Evolutionary conservation across 1,140 invertebrate genomes (phyloP).

Genomic region (Drosophila setifemur): DNA sequence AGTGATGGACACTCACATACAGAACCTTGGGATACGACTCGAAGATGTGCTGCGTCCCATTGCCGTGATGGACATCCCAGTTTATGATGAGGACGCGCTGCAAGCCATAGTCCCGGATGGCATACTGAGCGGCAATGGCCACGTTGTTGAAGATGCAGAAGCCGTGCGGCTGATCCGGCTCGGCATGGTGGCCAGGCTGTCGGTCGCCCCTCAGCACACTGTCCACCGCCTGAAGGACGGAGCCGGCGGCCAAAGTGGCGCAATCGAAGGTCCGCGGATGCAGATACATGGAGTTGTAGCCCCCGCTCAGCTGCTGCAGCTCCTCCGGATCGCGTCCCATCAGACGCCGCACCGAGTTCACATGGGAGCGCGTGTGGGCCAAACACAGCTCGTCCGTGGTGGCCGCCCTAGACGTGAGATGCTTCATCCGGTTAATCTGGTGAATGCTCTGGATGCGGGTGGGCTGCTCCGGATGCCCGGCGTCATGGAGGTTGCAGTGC

Average conservation of each 20-base stretch:
- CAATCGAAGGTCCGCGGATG: conserved; percentile 88
- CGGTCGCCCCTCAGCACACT: conserved; percentile 87
- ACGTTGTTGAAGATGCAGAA: conserved; percentile 96
- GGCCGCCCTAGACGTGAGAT: conserved; percentile 83
- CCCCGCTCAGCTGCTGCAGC: conserved; percentile 72
- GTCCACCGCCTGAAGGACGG: conserved; percentile 91
- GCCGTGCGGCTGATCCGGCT: conserved; percentile 87
- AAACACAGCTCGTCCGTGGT: conserved; percentile 87
- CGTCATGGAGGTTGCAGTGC: conserved; percentile 86
- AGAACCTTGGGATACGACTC: conserved; percentile 89
- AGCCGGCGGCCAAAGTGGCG: conserved; percentile 88
- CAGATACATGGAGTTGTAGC: conserved; percentile 90
- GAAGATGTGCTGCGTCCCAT: conserved; percentile 93
- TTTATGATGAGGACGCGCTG: conserved; percentile 93
- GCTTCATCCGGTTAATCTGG: conserved; percentile 86
- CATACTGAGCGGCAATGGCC: conserved; percentile 90
- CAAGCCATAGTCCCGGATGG: conserved; percentile 85
- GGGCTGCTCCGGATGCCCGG: conserved; percentile 90
- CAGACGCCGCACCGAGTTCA: conserved; percentile 83
- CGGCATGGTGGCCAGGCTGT: conserved; percentile 94
- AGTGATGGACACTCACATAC: conserved; percentile 95
- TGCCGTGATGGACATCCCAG: conserved; percentile 98
- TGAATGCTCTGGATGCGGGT: conserved; percentile 88
- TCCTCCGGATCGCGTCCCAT: conserved; percentile 57
- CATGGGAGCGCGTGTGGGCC: conserved; percentile 86